These are phyloP conservation scores for Brienomyrus longianalis DNA, from an alignment of 2,113 vertebrate genomes.

Conservation along the genomic window DNA sequence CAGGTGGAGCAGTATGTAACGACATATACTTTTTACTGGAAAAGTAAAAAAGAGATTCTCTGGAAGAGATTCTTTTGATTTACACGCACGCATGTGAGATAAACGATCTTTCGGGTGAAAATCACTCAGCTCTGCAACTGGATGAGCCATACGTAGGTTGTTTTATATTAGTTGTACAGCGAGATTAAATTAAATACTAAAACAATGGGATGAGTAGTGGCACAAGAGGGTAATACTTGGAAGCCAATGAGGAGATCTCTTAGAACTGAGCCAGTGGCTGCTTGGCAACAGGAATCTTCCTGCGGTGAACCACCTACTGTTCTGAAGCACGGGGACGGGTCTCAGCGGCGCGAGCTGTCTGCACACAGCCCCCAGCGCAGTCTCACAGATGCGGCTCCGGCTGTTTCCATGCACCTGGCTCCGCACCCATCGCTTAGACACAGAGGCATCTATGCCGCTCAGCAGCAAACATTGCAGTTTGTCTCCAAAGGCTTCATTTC, in stretches of 20 bases:
- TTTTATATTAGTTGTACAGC: background rate
- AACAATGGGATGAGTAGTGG: background rate
- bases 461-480: background rate
- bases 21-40: background rate
- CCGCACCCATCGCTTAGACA: background rate
- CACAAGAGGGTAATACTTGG: background rate
- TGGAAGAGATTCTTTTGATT: background rate
- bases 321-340: background rate
- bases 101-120: background rate
- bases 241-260: background rate
- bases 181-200: background rate
- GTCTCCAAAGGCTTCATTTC: background rate
- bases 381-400: background rate
- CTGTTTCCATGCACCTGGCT: background rate
- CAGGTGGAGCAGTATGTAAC: background rate
- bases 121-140: background rate
- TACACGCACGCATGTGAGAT: background rate
- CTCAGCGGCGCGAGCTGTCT: background rate
- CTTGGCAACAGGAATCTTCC: slow-evolving; percentile 4
- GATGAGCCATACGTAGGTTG: background rate
- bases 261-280: background rate
- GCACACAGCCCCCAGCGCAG: background rate
- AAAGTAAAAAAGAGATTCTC: too few species aligned
- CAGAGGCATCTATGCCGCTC: background rate
- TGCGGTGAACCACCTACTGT: background rate